A percentile compares a stretch with the other conserved stretches of the same genome.
phyloP scores from a whole-genome alignment of 2,113 vertebrate species.

The Pollachius pollachius region DNA sequence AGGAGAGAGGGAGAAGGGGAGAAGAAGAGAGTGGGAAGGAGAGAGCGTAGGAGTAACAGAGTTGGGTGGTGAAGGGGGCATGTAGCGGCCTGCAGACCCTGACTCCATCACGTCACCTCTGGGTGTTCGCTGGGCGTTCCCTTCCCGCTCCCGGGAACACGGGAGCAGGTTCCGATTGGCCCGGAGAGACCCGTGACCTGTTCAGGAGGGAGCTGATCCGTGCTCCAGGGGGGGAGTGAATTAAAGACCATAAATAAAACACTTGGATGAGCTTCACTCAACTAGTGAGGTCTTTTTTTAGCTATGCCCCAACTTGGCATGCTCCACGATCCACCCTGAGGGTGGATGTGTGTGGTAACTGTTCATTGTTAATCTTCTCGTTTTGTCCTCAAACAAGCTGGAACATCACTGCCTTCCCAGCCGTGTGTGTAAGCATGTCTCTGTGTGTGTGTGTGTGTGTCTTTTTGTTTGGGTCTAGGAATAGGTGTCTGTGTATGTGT shows the following conservation, averaged over 20 bases:
- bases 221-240: slow-evolving; percentile 17
- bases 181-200: slow-evolving; percentile 4
- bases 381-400: slow-evolving; percentile 54
- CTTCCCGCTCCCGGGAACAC: slow-evolving; percentile 14
- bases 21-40: not conserved
- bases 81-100: not conserved
- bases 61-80: not conserved
- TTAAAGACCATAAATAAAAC: slow-evolving; percentile 61
- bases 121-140: slow-evolving; percentile 28
- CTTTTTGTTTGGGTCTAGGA: too few species aligned
- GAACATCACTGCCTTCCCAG: slow-evolving; percentile 38
- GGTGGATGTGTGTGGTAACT: slow-evolving; percentile 28
- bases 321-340: slow-evolving; percentile 30
- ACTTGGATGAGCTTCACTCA: slow-evolving; percentile 48
- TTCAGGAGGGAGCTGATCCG: not conserved
- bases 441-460: not conserved
- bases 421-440: not conserved
- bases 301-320: slow-evolving; percentile 31
- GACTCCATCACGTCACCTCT: slow-evolving; percentile 27
- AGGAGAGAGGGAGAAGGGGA: not conserved
- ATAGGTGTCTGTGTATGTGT: too few species aligned
- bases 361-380: slow-evolving; percentile 46
- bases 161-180: slow-evolving; percentile 20
- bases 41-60: not conserved
- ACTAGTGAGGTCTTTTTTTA: slow-evolving; percentile 57